Evolutionary conservation across 2,113 vertebrate genomes (phyloP).

Genomic region (Collichthys lucidus): DNA sequence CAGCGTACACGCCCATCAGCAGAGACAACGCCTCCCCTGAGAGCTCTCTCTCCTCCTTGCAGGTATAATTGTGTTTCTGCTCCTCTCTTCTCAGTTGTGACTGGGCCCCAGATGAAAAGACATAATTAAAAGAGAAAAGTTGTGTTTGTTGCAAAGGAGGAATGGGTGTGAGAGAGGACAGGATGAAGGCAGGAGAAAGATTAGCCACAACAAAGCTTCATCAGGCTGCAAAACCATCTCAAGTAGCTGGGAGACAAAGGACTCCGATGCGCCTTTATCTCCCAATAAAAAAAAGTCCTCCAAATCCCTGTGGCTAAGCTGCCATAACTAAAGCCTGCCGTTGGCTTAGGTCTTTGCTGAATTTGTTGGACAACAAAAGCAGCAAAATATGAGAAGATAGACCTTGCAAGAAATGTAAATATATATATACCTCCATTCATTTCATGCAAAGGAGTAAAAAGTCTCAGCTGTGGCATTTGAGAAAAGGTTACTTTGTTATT

Average conservation of each 20-base stretch:
- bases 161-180: conserved; percentile 36
- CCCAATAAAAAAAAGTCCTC: conserved; percentile 62
- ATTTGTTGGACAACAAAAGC: conserved; percentile 68
- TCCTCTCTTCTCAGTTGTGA: conserved; percentile 62
- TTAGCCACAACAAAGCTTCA: conserved; percentile 73
- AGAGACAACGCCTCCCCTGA: conserved; percentile 41
- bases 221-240: conserved; percentile 64
- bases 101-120: conserved; percentile 70
- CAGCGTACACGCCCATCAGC: conserved; percentile 22
- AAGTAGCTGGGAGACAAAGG: conserved; percentile 68
- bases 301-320: conserved; percentile 73
- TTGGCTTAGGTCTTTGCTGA: conserved; percentile 57
- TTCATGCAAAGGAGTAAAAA: conserved; percentile 55
- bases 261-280: conserved; percentile 68
- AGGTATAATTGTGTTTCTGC: conserved; percentile 77
- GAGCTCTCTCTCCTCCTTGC: conserved; percentile 35
- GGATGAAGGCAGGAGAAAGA: conserved; percentile 57
- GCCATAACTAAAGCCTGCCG: conserved; percentile 71
- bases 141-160: conserved; percentile 60
- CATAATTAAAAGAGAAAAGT: conserved; percentile 78
- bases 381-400: conserved; percentile 55
- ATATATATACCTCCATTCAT: conserved; percentile 36
- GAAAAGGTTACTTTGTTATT: conserved; percentile 69
- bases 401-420: conserved; percentile 36
- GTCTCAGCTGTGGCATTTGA: conserved; percentile 66